Evolutionary conservation across 2,888 invertebrate genomes (phyloP).

Genomic region (Agrochola lota): DNA sequence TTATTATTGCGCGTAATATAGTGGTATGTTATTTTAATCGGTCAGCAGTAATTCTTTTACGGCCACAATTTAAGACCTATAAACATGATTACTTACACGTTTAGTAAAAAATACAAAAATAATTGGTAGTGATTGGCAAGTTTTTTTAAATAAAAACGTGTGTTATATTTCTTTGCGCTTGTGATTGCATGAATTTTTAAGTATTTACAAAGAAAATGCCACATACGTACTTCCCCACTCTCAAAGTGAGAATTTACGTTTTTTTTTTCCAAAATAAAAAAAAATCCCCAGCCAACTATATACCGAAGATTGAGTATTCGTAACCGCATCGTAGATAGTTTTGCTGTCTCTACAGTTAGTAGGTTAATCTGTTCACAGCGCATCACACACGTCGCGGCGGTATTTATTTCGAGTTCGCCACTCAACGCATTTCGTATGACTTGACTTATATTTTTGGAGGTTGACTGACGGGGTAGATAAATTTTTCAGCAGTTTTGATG

Average conservation of each 20-base stretch:
- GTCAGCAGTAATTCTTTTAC: slow-evolving; percentile 50
- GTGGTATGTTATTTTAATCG: slow-evolving; percentile 52
- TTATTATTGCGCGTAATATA: slow-evolving; percentile 49
- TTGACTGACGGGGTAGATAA: neutral
- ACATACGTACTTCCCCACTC: neutral
- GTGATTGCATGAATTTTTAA: no score
- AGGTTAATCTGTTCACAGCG: slow-evolving; percentile 83
- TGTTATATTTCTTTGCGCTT: no score
- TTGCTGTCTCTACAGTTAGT: slow-evolving; percentile 75
- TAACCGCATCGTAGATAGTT: slow-evolving; percentile 23
- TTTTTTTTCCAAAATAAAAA: neutral
- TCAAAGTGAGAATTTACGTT: neutral
- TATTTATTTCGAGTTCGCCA: slow-evolving; percentile 71
- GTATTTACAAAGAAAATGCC: neutral
- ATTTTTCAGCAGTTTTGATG: neutral
- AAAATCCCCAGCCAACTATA: neutral
- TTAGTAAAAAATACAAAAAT: neutral
- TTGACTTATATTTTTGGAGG: slow-evolving; percentile 14
- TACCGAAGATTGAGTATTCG: neutral
- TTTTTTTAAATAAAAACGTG: neutral
- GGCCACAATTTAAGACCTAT: slow-evolving; percentile 12
- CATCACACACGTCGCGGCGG: slow-evolving; percentile 74
- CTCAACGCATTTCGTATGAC: slow-evolving; percentile 34
- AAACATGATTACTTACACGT: slow-evolving; percentile 12
- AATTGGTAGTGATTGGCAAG: neutral